These are phyloP conservation scores for Digitonthophagus gazella DNA, from an alignment of 2,888 invertebrate species.

Conservation along the genomic window DNA sequence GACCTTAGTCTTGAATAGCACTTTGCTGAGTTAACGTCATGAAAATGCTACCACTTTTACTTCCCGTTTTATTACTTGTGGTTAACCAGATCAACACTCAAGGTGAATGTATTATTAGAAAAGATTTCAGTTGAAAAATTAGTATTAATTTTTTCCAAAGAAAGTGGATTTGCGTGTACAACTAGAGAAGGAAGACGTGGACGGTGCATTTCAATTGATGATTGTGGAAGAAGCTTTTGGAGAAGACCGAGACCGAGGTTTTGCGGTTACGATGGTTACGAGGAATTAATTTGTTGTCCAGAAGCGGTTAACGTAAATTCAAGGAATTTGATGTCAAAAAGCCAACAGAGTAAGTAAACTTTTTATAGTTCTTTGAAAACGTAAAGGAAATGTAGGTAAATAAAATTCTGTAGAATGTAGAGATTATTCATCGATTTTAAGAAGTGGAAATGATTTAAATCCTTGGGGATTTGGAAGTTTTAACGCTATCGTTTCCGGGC, in stretches of 20 bases:
- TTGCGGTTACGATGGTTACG: conserved; percentile 3
- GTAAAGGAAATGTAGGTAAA: background rate
- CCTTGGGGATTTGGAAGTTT: background rate
- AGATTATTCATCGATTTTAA: background rate
- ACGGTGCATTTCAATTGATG: background rate
- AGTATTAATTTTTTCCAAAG: background rate
- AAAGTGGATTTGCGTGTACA: conserved; percentile 4
- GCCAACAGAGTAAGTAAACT: background rate
- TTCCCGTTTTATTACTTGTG: background rate
- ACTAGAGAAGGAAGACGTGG: conserved; percentile 4
- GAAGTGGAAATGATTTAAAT: background rate
- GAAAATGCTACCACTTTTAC: background rate
- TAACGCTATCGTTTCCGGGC: conserved; percentile 5
- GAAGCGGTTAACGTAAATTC: background rate
- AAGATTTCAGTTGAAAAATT: background rate
- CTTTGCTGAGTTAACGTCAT: background rate
- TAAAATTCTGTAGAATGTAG: background rate
- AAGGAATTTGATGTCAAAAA: background rate
- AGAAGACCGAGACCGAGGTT: background rate
- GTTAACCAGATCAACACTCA: background rate
- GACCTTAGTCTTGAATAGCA: background rate
- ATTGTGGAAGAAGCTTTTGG: background rate
- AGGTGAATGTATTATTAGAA: background rate
- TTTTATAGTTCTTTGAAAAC: background rate
- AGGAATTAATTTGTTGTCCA: conserved; percentile 7